Conservation (phyloP, 2,797 vertebrate genomes). For the Gambelia wislizenii region DNA sequence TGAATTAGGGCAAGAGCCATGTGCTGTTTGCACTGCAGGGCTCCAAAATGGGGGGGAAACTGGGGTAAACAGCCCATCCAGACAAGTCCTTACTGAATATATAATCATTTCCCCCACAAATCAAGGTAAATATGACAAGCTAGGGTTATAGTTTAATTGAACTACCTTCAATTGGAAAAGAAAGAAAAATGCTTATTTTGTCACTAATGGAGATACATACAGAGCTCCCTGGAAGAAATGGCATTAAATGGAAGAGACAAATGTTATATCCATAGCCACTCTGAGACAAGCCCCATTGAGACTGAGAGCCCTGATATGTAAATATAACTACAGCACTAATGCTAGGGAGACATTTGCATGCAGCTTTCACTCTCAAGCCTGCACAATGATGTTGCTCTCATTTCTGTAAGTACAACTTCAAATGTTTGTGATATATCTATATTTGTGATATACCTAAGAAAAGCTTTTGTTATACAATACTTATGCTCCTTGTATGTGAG, state of each 20-base stretch:
- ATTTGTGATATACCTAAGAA: background rate
- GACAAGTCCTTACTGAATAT: too few relatives aligned
- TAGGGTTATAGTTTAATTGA: slow-evolving; percentile 18
- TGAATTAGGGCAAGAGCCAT: too few relatives aligned
- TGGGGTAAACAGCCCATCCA: too few relatives aligned
- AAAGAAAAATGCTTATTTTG: background rate
- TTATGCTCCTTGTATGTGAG: background rate
- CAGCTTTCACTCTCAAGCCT: background rate
- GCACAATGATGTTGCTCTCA: slow-evolving; percentile 4
- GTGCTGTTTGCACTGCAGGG: too few relatives aligned
- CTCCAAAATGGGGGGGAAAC: too few relatives aligned
- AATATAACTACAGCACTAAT: background rate
- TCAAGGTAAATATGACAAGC: slow-evolving; percentile 22
- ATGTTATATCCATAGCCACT: background rate
- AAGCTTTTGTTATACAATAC: background rate
- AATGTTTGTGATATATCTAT: background rate
- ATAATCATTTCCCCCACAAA: background rate
- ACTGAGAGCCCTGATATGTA: background rate
- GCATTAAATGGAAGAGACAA: background rate
- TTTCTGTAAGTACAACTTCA: background rate
- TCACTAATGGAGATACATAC: background rate
- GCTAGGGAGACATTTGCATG: background rate
- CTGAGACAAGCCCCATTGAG: background rate
- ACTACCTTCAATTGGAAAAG: background rate
- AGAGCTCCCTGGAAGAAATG: slow-evolving; percentile 1